phyloP scores from a whole-genome alignment of 1,140 invertebrate genomes.

The Neuroterus valhalla region DNA sequence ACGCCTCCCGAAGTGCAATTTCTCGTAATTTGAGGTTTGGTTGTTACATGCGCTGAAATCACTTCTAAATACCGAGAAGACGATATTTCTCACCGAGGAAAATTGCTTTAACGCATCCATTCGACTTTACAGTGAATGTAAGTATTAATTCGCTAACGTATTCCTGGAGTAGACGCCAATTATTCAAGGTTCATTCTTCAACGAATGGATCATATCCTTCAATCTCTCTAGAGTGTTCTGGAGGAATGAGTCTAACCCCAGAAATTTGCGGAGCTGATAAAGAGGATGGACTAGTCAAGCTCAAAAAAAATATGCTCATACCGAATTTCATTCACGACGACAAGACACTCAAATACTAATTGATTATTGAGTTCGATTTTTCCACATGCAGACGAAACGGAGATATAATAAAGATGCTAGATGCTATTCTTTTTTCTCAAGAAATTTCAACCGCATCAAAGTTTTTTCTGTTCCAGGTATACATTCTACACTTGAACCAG shows the following conservation, averaged over 20 bases:
- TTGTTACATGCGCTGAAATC: conserved; percentile 55
- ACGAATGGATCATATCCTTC: background rate
- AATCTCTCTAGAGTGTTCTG: background rate
- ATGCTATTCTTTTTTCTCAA: too few species aligned
- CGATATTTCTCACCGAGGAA: conserved; percentile 19
- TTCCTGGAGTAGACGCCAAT: background rate
- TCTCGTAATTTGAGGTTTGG: conserved; percentile 64
- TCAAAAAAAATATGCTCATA: too few species aligned
- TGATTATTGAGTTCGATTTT: too few species aligned
- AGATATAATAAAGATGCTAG: too few species aligned
- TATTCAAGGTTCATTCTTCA: background rate
- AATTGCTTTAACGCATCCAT: conserved; percentile 34
- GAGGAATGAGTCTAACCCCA: background rate
- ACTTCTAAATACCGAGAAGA: conserved; percentile 49
- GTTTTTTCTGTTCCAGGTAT: too few species aligned
- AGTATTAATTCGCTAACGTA: background rate
- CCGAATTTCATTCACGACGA: too few species aligned
- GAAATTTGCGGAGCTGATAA: too few species aligned
- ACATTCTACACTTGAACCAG: too few species aligned
- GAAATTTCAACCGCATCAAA: too few species aligned
- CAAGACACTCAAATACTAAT: too few species aligned
- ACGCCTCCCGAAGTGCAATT: conserved; percentile 59
- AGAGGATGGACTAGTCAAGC: too few species aligned
- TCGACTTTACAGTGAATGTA: background rate
- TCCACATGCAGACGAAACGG: too few species aligned